phyloP scores from a whole-genome alignment of 2,888 invertebrate genomes.

The Thysanoteuthis rhombus region DNA sequence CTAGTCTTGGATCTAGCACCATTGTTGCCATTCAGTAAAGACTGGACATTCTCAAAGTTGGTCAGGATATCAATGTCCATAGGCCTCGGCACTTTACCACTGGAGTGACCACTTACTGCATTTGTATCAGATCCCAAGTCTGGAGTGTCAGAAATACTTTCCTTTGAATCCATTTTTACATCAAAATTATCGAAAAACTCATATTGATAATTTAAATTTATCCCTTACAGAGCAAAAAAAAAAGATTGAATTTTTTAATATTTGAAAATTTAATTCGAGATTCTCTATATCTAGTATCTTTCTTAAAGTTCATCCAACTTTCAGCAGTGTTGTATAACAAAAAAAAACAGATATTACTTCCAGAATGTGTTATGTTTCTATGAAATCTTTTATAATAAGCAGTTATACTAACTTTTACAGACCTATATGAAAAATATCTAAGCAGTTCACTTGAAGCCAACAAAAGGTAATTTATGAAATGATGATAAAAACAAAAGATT shows the following conservation, averaged over 20 bases:
- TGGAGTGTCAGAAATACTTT: not conserved
- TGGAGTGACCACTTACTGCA: not conserved
- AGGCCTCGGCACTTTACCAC: not conserved
- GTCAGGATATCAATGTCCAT: slow-evolving; percentile 25
- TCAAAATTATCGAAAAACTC: not conserved
- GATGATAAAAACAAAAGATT: not conserved
- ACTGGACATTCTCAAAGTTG: not conserved
- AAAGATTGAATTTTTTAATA: not conserved
- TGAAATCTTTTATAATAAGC: not conserved
- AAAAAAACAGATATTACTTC: not conserved
- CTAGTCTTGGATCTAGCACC: not conserved
- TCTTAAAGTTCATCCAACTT: not conserved
- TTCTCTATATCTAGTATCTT: not conserved
- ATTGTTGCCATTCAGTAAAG: not conserved
- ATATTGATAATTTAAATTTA: no score
- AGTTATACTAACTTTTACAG: not conserved
- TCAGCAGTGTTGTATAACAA: no score
- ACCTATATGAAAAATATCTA: not conserved
- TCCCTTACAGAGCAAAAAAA: not conserved
- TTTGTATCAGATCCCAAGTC: not conserved
- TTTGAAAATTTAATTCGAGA: not conserved
- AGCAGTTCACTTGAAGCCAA: not conserved
- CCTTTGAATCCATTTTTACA: not conserved
- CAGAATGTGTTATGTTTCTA: not conserved
- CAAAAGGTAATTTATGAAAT: not conserved